These are phyloP conservation scores for Luehdorfia chinensis DNA, from an alignment of 1,140 invertebrate species.

Conservation along the genomic window DNA sequence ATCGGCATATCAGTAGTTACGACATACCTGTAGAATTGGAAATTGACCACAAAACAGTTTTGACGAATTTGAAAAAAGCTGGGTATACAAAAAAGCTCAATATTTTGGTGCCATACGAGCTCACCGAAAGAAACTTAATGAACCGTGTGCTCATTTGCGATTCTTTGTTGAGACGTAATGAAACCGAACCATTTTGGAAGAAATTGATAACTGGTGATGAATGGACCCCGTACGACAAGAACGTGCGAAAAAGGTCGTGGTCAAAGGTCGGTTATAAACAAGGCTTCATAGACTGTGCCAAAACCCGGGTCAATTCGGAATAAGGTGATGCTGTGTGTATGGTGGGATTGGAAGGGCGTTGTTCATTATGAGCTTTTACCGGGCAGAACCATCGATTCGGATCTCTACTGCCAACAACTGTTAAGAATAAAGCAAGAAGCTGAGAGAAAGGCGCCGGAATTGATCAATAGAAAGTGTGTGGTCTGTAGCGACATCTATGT, in stretches of 20 bases:
- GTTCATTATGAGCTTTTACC: too few species aligned
- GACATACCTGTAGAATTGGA: background rate
- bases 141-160: background rate
- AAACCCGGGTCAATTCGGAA: background rate
- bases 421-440: background rate
- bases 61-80: too few species aligned
- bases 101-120: background rate
- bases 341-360: background rate
- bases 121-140: background rate
- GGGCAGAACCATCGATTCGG: background rate
- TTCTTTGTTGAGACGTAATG: background rate
- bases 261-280: background rate
- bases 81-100: background rate
- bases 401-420: background rate
- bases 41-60: background rate
- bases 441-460: background rate
- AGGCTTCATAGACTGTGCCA: background rate
- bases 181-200: slow-evolving; percentile 1
- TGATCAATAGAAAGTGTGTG: background rate
- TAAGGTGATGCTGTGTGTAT: background rate
- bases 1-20: background rate
- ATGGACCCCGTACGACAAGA: background rate
- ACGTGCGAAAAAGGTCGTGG: background rate
- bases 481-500: too few species aligned
- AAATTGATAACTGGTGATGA: background rate